Evolutionary conservation across 2,113 vertebrate genomes (phyloP).

Genomic region (Pelodiscus sinensis): DNA sequence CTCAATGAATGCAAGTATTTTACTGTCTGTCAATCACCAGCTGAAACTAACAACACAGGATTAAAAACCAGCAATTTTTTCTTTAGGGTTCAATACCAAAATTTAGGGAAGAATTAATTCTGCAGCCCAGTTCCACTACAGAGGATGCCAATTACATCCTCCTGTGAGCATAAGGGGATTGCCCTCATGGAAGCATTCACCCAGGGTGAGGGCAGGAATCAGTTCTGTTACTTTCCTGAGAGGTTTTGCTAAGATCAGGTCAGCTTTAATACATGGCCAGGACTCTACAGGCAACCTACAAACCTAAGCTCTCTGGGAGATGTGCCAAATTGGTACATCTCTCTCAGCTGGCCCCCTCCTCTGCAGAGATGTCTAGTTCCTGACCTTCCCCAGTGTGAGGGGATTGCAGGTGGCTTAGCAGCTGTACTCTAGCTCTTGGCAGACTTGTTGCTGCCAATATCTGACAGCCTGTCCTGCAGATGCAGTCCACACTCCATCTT

Average conservation of each 20-base stretch:
- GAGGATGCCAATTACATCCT: background rate
- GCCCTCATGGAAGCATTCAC: background rate
- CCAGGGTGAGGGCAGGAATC: background rate
- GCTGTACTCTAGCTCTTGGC: background rate
- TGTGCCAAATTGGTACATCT: background rate
- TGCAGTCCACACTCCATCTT: background rate
- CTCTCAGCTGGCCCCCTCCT: background rate
- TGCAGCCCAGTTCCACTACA: background rate
- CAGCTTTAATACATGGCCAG: background rate
- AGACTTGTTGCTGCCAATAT: background rate
- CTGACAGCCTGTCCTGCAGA: background rate
- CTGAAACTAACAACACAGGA: background rate
- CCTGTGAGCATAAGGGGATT: background rate
- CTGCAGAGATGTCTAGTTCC: background rate
- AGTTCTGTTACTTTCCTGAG: background rate
- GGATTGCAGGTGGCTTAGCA: background rate
- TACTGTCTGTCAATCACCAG: background rate
- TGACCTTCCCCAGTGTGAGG: background rate
- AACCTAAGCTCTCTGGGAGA: background rate
- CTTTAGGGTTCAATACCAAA: background rate
- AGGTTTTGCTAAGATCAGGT: background rate
- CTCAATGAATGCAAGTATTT: background rate
- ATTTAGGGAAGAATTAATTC: background rate
- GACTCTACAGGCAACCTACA: background rate
- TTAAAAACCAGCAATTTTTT: background rate